A percentile compares a stretch with the other conserved stretches of the same genome.
Conservation (phyloP, 2,113 vertebrate species). For the Galbula dea region DNA sequence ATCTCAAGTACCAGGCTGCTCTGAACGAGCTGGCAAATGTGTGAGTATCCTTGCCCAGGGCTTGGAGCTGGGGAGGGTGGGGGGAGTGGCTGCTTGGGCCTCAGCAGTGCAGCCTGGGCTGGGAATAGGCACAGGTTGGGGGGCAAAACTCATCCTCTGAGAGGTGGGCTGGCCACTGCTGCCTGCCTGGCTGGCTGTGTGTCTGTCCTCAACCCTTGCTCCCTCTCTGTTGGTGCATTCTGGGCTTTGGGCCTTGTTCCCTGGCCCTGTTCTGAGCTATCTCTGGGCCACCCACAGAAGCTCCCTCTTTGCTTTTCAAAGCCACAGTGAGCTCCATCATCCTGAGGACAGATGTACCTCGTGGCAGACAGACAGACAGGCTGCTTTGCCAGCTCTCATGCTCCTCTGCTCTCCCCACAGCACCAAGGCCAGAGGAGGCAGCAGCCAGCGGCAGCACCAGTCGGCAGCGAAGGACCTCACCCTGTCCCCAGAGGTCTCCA, state of each 20-base stretch:
- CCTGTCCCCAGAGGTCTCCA: slow-evolving; percentile 71
- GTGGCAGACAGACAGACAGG: accelerated
- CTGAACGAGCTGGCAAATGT: slow-evolving; percentile 83
- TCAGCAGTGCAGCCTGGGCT: no score
- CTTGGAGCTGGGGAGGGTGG: not conserved
- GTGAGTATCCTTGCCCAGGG: slow-evolving; percentile 70
- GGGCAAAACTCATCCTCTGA: no score
- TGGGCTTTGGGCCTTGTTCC: no score
- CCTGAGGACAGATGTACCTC: not conserved
- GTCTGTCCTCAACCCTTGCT: not conserved
- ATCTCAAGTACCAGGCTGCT: slow-evolving; percentile 85
- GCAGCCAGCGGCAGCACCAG: slow-evolving; percentile 84
- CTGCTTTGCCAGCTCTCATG: accelerated
- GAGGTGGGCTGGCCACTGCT: no score
- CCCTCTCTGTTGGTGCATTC: no score
- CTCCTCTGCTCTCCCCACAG: slow-evolving; percentile 18
- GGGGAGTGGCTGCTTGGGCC: not conserved
- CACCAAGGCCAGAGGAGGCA: slow-evolving; percentile 67
- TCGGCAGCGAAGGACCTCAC: slow-evolving; percentile 92
- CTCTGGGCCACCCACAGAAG: accelerated
- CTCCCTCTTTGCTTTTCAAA: not conserved
- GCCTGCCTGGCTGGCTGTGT: no score
- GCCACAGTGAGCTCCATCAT: accelerated
- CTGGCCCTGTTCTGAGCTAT: accelerated
- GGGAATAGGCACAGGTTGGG: no score